Conservation (phyloP, 2,797 vertebrate genomes). For the Poeciliopsis turneri region DNA sequence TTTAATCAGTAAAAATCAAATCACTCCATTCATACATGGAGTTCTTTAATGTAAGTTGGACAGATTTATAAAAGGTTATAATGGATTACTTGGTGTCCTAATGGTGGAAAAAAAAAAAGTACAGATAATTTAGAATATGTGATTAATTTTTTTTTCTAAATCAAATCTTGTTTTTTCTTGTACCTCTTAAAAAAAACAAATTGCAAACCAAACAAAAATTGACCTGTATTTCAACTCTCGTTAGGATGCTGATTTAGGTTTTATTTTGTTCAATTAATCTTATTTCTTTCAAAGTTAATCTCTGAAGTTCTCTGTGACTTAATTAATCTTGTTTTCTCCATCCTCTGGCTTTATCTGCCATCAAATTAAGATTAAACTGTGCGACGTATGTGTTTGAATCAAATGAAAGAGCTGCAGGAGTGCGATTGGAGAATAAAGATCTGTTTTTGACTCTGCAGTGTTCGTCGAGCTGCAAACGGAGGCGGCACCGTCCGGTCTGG, state of each 20-base stretch:
- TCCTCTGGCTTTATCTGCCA: neutral
- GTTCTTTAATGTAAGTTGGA: neutral
- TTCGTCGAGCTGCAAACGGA: slow-evolving; percentile 45
- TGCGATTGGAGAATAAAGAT: neutral
- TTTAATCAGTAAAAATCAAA: neutral
- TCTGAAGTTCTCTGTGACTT: neutral
- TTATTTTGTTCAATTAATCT: neutral
- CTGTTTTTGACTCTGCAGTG: slow-evolving; percentile 53
- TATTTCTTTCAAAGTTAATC: neutral
- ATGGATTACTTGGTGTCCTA: neutral
- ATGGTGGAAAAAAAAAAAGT: neutral
- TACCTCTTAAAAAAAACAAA: neutral
- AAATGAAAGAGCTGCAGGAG: neutral
- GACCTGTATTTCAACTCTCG: neutral
- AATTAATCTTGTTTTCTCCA: neutral
- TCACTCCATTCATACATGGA: neutral
- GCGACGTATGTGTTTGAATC: neutral
- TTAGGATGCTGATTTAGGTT: neutral
- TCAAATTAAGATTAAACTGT: neutral
- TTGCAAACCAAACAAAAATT: neutral
- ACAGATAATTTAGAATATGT: too few species aligned
- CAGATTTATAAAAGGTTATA: neutral
- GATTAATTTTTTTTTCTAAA: neutral
- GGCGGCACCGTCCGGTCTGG: slow-evolving; percentile 43
- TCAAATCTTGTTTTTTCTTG: neutral